These are phyloP conservation scores for Kryptolebias marmoratus DNA, from an alignment of 2,113 vertebrate species.

Conservation along the genomic window DNA sequence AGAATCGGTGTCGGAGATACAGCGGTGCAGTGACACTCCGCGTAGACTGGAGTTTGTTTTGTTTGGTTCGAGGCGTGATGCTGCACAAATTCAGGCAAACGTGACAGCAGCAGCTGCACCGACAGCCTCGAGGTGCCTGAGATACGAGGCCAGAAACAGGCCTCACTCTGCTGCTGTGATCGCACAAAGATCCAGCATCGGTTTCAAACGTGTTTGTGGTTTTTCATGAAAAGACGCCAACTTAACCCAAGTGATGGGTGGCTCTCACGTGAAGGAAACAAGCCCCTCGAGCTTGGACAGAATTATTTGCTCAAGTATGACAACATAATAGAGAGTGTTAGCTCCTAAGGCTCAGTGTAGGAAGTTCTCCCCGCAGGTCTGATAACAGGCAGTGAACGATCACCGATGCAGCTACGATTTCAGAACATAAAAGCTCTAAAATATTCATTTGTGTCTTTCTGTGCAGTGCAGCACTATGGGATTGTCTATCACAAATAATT, in stretches of 20 bases:
- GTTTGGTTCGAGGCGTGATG: constrained; percentile 31
- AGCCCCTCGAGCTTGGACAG: not conserved
- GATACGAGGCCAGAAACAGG: constrained; percentile 11
- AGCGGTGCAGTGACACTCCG: not conserved
- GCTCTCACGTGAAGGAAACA: not conserved
- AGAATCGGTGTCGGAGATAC: constrained; percentile 16
- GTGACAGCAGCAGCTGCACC: constrained; percentile 47
- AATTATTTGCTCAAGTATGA: not conserved
- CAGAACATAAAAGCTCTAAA: no score
- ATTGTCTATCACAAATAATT: no score
- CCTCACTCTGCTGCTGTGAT: constrained; percentile 26
- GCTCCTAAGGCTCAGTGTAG: not conserved
- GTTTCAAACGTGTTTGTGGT: not conserved
- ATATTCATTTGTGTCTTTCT: no score
- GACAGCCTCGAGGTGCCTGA: constrained; percentile 31
- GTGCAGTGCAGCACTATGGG: no score
- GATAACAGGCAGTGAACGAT: not conserved
- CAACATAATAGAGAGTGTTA: not conserved
- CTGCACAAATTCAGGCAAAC: constrained; percentile 38
- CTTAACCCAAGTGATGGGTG: not conserved
- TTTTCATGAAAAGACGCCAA: not conserved
- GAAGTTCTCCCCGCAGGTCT: not conserved
- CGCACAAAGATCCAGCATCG: constrained; percentile 8
- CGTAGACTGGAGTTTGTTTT: not conserved
- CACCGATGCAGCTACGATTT: no score